phyloP scores from a whole-genome alignment of 2,113 vertebrate species.

The Australoheros scitulus region DNA sequence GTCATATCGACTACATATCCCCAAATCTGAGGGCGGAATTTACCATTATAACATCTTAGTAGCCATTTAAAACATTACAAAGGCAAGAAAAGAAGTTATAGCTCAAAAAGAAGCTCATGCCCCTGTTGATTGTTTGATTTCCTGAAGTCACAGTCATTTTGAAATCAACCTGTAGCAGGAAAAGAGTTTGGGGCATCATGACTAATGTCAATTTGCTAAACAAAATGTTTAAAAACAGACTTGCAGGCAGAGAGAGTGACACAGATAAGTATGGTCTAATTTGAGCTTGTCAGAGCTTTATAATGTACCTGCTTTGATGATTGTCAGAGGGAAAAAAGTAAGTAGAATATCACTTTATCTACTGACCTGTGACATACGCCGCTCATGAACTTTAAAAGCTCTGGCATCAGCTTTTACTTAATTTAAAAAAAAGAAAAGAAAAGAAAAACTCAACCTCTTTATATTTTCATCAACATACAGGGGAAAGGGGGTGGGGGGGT shows the following conservation, averaged over 20 bases:
- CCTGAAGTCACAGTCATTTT: conserved; percentile 54
- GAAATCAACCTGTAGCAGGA: conserved; percentile 4
- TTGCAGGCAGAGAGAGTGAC: not conserved
- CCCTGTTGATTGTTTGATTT: conserved; percentile 8
- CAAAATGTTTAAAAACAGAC: not conserved
- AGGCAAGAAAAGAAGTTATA: conserved; percentile 40
- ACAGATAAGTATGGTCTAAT: not conserved
- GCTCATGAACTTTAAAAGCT: conserved; percentile 1
- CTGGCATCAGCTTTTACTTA: not conserved
- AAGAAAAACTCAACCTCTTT: not conserved
- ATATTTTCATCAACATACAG: not conserved
- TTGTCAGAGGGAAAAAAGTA: not conserved
- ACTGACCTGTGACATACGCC: conserved; percentile 21
- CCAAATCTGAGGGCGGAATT: conserved; percentile 37
- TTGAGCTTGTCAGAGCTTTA: not conserved
- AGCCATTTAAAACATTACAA: conserved; percentile 16
- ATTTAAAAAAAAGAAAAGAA: not conserved
- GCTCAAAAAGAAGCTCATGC: conserved; percentile 23
- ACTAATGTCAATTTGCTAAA: conserved; percentile 3
- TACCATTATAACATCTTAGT: conserved; percentile 59
- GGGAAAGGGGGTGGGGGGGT: not conserved
- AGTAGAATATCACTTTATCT: not conserved
- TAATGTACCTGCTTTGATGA: not conserved
- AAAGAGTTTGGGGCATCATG: conserved; percentile 32
- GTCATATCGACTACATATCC: conserved; percentile 68